Evolutionary conservation across 2,888 invertebrate species (phyloP), one percentile per base, ranked within the genome.

Genomic region (Eubasilissa splendida): DNA sequence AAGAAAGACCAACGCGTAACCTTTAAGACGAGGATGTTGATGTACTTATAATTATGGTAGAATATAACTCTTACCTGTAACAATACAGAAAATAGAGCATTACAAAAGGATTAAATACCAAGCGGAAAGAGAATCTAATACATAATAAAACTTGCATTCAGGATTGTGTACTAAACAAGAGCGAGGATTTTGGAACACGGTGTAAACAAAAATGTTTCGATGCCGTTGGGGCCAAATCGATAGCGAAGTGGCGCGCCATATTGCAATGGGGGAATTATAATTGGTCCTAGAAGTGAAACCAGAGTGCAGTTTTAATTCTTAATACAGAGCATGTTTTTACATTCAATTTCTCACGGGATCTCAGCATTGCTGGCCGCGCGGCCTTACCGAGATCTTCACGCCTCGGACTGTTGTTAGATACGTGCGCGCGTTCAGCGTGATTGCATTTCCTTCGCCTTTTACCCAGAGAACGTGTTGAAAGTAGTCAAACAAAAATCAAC

Each of bases 211-310:
- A 53, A 70, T 53, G 52, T n/a, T 12, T n/a, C 22, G 22, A 1
- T 22, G 22, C 22, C 52, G n/a, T 22, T 14, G 70, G 53, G 31
- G 53, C 70, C 70, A 60, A 78, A 71, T 78, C 77, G 71, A 78
- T 78, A 71, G 5, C 53, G 56, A 60, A 59, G 58, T 71, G 71
- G 59, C 60, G 65, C 71, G 42, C 60, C 60, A 80, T 56, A 66
- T 53, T 52, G 60, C 75, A 75, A 75, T 77, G 73, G 52, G 83
- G 76, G 70, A 81, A 81, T 79, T 80, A 81, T 83, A 83, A 83
- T 83, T 80, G 83, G 80, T 56, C 65, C 68, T 54, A 52, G 71
- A 53, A 71, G 60, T 78, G 75, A 78, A 71, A 78, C 50, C 33
- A 73, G 42, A 14, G 42, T 33, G 56, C 50, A 31, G 77, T 14